Conservation (phyloP, 2,113 vertebrate species). For the Misgurnus anguillicaudatus region DNA sequence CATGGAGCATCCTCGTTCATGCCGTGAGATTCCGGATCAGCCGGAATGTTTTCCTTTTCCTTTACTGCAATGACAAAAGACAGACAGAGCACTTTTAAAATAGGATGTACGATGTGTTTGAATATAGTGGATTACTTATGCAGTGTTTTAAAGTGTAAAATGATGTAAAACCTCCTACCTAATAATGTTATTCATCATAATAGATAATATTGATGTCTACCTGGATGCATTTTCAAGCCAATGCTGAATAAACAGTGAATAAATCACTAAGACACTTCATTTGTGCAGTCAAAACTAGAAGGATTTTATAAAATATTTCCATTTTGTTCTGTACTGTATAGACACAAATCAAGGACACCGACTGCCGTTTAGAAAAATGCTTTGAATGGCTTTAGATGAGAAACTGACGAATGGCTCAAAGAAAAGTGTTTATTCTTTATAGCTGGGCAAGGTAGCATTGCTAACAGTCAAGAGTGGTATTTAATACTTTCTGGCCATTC, state of each 20-base stretch:
- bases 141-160: not conserved
- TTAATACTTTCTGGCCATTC: too few species aligned
- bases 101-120: not conserved
- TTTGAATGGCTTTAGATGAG: not conserved
- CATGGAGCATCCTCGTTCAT: conserved; percentile 88
- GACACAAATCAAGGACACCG: conserved; percentile 33
- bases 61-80: conserved; percentile 79
- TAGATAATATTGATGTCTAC: not conserved
- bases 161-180: not conserved
- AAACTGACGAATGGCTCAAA: not conserved
- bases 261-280: not conserved
- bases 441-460: conserved; percentile 19
- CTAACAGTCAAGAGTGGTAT: conserved; percentile 35
- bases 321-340: not conserved
- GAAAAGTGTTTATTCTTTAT: not conserved
- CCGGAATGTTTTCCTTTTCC: conserved; percentile 88
- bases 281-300: not conserved
- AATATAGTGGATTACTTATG: not conserved
- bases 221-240: not conserved
- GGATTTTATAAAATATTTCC: not conserved
- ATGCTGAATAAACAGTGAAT: not conserved
- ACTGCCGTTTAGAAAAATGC: conserved; percentile 21
- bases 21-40: conserved; percentile 82
- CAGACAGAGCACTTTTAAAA: not conserved
- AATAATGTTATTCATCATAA: conserved; percentile 2